Conservation (phyloP, 2,888 invertebrate genomes). For the Bellardia bayeri region DNA sequence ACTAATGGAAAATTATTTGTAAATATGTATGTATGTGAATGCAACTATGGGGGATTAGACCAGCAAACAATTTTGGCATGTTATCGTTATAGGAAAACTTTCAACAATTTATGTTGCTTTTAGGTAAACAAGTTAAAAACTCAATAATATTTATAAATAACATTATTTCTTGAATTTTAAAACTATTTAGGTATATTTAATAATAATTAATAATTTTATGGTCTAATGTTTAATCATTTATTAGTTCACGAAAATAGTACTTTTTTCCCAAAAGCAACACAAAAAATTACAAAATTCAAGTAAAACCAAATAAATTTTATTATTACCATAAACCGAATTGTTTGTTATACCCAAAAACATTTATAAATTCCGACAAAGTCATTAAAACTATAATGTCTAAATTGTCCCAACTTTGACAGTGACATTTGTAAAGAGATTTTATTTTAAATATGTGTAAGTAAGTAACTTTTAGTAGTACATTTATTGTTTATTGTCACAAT, state of each 20-base stretch:
- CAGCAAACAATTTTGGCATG: not conserved
- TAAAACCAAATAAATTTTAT: not conserved
- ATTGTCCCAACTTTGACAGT: constrained; percentile 29
- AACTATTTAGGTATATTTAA: not conserved
- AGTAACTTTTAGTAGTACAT: constrained; percentile 7
- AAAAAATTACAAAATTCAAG: not conserved
- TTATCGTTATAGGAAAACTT: too few relatives aligned
- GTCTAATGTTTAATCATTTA: not conserved
- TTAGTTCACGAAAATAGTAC: not conserved
- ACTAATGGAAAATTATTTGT: not conserved
- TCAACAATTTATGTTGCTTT: too few relatives aligned
- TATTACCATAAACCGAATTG: not conserved
- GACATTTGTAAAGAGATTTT: constrained; percentile 32
- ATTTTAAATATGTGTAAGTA: not conserved
- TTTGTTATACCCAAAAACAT: not conserved
- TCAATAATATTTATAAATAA: too few relatives aligned
- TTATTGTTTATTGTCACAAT: constrained; percentile 52
- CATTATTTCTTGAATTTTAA: too few relatives aligned
- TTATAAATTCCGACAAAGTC: not conserved
- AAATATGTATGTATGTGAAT: not conserved
- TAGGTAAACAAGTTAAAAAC: too few relatives aligned
- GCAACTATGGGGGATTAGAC: not conserved
- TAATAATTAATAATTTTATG: not conserved
- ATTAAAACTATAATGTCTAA: not conserved
- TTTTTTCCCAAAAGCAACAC: not conserved